These are phyloP conservation scores for Cyclophora albipunctata DNA, from an alignment of 2,888 invertebrate species.

Conservation along the genomic window DNA sequence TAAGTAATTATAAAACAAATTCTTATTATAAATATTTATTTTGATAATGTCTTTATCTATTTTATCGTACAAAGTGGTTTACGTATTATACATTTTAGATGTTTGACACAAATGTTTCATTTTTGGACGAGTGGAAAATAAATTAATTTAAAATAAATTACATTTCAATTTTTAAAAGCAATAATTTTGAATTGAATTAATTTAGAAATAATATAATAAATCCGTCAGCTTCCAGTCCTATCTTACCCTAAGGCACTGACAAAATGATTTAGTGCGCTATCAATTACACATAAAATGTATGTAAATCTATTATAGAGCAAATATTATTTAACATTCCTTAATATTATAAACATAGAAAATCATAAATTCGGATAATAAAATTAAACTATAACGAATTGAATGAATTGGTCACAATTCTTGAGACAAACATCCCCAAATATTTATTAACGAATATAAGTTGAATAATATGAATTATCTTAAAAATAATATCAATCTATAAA, in stretches of 20 bases:
- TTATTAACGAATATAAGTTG: constrained; percentile 8
- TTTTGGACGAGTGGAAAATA: constrained; percentile 23
- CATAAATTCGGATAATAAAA: constrained; percentile 45
- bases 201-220: constrained; percentile 39
- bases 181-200: constrained; percentile 25
- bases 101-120: constrained; percentile 57
- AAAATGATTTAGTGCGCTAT: constrained; percentile 52
- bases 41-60: constrained; percentile 70
- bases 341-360: constrained; percentile 51
- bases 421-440: constrained; percentile 15
- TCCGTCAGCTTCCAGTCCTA: constrained; percentile 37
- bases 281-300: constrained; percentile 45
- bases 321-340: constrained; percentile 64
- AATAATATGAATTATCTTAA: background rate
- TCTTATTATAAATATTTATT: constrained; percentile 38
- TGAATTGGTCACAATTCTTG: constrained; percentile 10
- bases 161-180: constrained; percentile 30
- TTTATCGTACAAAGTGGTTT: constrained; percentile 67
- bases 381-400: constrained; percentile 18
- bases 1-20: no score
- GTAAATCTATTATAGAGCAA: constrained; percentile 58
- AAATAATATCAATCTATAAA: background rate
- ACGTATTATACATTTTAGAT: constrained; percentile 49
- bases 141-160: constrained; percentile 27
- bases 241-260: constrained; percentile 70